phyloP scores from a whole-genome alignment of 2,113 vertebrate species.

The Bos indicus region DNA sequence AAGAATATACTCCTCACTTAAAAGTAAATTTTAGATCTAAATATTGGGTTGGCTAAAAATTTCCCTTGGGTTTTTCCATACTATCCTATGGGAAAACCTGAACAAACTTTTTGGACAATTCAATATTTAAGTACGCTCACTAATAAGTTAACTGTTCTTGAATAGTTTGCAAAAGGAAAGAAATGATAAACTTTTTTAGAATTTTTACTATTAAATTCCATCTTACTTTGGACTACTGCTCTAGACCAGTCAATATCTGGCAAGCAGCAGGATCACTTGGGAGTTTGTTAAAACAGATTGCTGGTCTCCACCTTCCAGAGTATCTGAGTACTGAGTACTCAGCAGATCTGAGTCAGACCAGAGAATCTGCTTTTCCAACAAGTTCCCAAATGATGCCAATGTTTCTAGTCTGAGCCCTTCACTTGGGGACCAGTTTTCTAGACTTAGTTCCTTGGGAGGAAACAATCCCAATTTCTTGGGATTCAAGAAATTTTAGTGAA shows the following conservation, averaged over 20 bases:
- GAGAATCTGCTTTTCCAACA: neutral
- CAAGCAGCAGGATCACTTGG: neutral
- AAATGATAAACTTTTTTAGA: neutral
- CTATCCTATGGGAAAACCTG: neutral
- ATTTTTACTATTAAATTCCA: constrained; percentile 22
- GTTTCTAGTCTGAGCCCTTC: neutral
- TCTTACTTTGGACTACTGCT: neutral
- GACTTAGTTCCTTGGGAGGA: neutral
- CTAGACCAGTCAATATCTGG: neutral
- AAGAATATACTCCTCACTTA: neutral
- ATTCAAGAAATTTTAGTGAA: neutral
- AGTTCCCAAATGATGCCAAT: neutral
- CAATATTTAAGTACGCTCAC: neutral
- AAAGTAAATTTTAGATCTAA: constrained; percentile 8
- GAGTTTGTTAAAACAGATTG: neutral
- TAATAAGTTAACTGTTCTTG: neutral
- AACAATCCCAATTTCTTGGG: neutral
- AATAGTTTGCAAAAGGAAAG: neutral
- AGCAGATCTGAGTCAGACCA: neutral
- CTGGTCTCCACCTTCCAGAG: neutral
- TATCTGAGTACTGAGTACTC: neutral
- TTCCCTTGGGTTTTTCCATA: neutral
- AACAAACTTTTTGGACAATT: neutral
- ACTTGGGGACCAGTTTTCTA: neutral
- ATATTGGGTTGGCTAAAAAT: neutral